Evolutionary conservation across 1,140 invertebrate species (phyloP), one percentile per base, ranked within the genome.

Genomic region (Asbolus verrucosus): DNA sequence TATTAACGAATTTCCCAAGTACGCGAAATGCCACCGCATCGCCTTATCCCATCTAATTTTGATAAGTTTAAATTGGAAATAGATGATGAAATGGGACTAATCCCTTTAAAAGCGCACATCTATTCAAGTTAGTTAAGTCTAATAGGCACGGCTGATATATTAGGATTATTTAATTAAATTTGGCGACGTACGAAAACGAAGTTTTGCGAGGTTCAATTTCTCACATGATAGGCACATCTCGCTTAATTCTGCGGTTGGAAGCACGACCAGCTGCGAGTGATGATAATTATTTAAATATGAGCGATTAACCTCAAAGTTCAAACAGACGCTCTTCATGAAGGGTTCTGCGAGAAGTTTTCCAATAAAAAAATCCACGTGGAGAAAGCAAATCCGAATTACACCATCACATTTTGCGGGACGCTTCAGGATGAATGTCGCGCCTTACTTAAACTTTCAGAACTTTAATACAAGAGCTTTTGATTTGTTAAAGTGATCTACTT

Each of bases 41-140:
- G 27, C 46, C 19, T 54, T 54, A 54, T 27, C 46, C 27, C 46
- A 54, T 41, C 33, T 39, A 41, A n/a, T 63, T 63, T 63, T 63
- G 39, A 63, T 63, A 63, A 63, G 33, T 63, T 41, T 63, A 39
- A 63, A 63, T 63, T 63, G 61, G 39, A 63, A 63, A 63, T 63
- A 63, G 61, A 63, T 63, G 16, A 63, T 63, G 39, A 38, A 36
- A 62, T 36, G 59, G 21, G 33, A 41, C 61, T 63, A 63, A 63
- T 63, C 61, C 61, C 33, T 63, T 63, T 63, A 63, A 63, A 41
- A 54, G 46, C 61, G 24, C 39, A 41, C 33, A 39, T 63, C 61
- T 9, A 63, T 63, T 63, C 33, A 63, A 63, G 14, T 41, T 24
- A 63, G 33, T 41, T 39, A 39, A 19, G 33, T 39, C 31, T 63